Base-by-base conservation (phyloP, 1,140 invertebrate species). In the Pygmarrhopalites habei region DNA sequence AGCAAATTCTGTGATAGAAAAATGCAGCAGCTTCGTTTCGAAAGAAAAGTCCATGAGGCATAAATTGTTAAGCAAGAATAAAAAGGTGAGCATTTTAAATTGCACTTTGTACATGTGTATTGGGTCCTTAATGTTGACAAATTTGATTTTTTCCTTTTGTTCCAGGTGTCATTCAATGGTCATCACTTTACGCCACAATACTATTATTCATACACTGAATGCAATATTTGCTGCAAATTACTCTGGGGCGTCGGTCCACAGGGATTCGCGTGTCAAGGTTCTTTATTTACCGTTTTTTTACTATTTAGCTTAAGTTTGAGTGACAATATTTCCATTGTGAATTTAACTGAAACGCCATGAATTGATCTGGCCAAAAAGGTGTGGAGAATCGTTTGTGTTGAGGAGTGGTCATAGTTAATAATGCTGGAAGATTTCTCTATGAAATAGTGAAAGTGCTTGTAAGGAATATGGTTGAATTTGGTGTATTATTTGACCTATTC, bases 171-270 rank as follows among this genome's bases (percentile, higher is more conserved):
- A 61, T 81, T 88, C 29, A 83, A 88, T 73, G 92, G 92, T 29
- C 95, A 98, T 81, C 86, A 92, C 77, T 91, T 95, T 75, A 83
- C 85, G 67, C 83, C 87, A 64, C 86, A 90, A 74, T 89, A 93
- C 77, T 90, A 95, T 78, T 89, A 85, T 73, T 87, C 86, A 67
- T 86, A 93, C 64, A 92, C 88, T 57, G 85, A 88, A 75, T 98
- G 95, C 75, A 90, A 92, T 80, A 86, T 92, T 78, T 98, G 95
- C 79, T 87, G 91, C 73, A 81, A 86, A 70, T 86, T 94, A 68
- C 88, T 98, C 68, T 92, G 91, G 82, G 95, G 95, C 52, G 87
- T 97, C 59, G 90, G 90, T 70, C 89, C 90, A 62, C 93, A 96
- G 78, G 92, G 92, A 65, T 94, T 62, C 19, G 47, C 69, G 26